Evolutionary conservation across 1,140 invertebrate genomes (phyloP), one percentile per base, ranked within the genome.

Genomic region (Zaprionus ornatus): DNA sequence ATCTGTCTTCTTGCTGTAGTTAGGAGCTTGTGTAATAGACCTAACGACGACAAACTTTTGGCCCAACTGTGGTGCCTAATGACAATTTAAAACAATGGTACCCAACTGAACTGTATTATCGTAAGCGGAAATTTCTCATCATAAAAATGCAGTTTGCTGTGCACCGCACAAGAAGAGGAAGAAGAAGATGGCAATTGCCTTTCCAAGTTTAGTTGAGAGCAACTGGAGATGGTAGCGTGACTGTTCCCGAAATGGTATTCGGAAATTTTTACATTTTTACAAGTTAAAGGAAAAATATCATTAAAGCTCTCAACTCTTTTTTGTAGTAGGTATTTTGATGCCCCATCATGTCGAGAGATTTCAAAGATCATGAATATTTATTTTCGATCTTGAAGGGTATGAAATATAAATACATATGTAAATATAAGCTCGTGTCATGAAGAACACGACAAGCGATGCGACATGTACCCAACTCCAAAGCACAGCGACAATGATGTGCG

Each of bases 51-150:
- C 67, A 75, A 70, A 68, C 81, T 80, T 80, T 80, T 19, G 40
- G n/a, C n/a, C 5, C 40, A 17, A 68, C 69, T 56, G 42, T 78
- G 63, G 71, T 48, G 35, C 57, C 67, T 59, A 84, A 86, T 88
- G 84, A 88, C 84, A 84, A 79, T 68, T 72, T 57, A 52, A 79
- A 79, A 90, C 81, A 90, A 88, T 90, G 57, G 78, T 70, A 57
- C 67, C 23, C 45, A 23, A 29, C 52, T 55, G 52, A 50, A 50
- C 67, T 42, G 59, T 45, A 85, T 80, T 72, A 84, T 80, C 82
- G 69, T 71, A 80, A 86, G 64, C 82, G 80, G 80, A 88, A 90
- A 84, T 88, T 88, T 88, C 84, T 68, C 84, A 88, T 82, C 57
- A 73, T 72, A 71, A 71, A 90, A 74, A 69, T 90, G 68, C 87